These are phyloP conservation scores for Cassiopea andromeda DNA, from an alignment of 30 jellyfish, hydroid and myxozoan species.

Conservation along the genomic window DNA sequence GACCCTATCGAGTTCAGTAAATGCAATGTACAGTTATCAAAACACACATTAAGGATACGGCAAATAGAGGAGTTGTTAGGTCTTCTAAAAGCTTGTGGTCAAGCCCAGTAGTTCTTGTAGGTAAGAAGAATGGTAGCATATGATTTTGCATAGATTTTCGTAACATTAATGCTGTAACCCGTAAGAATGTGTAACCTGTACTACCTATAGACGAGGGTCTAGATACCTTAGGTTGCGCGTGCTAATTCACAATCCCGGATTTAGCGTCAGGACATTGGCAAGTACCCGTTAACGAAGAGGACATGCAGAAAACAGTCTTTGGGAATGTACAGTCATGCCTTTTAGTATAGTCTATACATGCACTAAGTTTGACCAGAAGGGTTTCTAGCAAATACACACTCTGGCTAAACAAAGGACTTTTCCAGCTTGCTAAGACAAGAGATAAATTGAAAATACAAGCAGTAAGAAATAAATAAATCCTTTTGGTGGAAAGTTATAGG, in stretches of 20 bases:
- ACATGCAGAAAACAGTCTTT: conserved; percentile 60
- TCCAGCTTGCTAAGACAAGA: no score
- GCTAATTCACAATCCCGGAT: conserved; percentile 52
- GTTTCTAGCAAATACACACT: no score
- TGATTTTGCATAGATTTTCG: conserved; percentile 74
- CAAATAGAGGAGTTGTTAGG: conserved; percentile 48
- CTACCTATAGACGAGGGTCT: conserved; percentile 63
- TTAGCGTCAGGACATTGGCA: conserved; percentile 74
- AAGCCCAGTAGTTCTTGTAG: conserved; percentile 65
- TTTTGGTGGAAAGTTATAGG: no score
- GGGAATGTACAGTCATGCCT: conserved; percentile 71
- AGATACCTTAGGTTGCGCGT: conserved; percentile 54
- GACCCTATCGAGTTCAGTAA: conserved; percentile 50
- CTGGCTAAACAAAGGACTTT: no score
- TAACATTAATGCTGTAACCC: conserved; percentile 56
- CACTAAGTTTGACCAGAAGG: no score
- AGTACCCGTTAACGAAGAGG: conserved; percentile 50
- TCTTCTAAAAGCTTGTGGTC: conserved; percentile 69
- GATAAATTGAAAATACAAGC: no score
- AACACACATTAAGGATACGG: conserved; percentile 38
- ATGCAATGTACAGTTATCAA: conserved; percentile 36
- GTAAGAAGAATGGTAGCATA: conserved; percentile 70
- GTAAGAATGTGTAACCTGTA: conserved; percentile 45
- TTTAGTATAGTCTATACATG: conserved; percentile 15
- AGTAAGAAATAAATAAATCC: no score